Evolutionary conservation across 2,888 invertebrate species (phyloP).

Genomic region (Ochlodes sylvanus): DNA sequence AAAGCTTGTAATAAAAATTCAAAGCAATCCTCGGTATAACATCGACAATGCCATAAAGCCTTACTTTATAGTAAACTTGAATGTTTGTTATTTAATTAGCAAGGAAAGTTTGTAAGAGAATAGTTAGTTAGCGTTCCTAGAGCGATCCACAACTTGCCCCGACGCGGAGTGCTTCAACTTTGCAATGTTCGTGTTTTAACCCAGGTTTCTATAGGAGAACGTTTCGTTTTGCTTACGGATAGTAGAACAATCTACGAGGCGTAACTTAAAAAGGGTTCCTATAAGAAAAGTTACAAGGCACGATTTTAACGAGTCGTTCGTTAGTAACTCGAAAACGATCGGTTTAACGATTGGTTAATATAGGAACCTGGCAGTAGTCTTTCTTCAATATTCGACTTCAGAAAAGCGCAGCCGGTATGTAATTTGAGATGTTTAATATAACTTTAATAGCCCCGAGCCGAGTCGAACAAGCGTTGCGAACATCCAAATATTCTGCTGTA

Average conservation of each 20-base stretch:
- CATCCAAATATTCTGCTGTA: not conserved
- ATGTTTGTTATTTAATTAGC: slow-evolving; percentile 30
- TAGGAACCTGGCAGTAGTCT: no score
- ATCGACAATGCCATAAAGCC: not conserved
- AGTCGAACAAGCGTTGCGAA: slow-evolving; percentile 1
- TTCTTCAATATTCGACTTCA: slow-evolving; percentile 5
- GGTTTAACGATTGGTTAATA: no score
- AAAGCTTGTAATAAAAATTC: no score
- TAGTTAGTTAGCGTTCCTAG: slow-evolving; percentile 17
- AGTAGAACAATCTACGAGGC: no score
- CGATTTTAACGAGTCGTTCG: no score
- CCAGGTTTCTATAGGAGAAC: no score
- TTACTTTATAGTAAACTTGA: slow-evolving; percentile 7
- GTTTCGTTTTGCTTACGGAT: no score
- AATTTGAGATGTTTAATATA: slow-evolving; percentile 17
- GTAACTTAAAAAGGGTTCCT: no score
- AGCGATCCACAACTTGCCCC: slow-evolving; percentile 9
- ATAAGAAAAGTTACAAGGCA: no score
- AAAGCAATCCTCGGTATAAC: not conserved
- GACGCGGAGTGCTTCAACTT: slow-evolving; percentile 1
- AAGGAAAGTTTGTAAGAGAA: slow-evolving; percentile 24
- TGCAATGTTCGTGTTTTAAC: slow-evolving; percentile 10
- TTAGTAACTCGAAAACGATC: no score
- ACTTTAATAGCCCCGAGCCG: slow-evolving; percentile 5
- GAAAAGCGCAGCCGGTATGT: slow-evolving; percentile 14